Conservation (phyloP, 2,888 invertebrate species). For the Chymomyza fuscimana region DNA sequence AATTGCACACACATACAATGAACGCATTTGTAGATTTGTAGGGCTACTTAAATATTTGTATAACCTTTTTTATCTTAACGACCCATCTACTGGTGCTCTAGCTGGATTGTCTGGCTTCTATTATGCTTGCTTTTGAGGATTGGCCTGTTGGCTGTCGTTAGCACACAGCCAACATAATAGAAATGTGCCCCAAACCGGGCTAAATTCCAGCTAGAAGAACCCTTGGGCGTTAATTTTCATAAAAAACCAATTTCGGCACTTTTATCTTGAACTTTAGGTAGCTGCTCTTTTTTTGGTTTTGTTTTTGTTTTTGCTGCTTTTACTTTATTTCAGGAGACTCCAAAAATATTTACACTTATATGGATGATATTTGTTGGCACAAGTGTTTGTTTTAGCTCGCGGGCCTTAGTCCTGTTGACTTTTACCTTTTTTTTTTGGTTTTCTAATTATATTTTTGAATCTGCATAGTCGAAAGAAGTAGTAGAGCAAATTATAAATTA, state of each 20-base stretch:
- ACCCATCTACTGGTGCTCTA: slow-evolving; percentile 49
- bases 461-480: slow-evolving; percentile 23
- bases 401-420: slow-evolving; percentile 12
- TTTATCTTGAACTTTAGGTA: slow-evolving; percentile 27
- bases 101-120: background rate
- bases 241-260: slow-evolving; percentile 67
- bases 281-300: background rate
- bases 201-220: slow-evolving; percentile 27
- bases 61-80: slow-evolving; percentile 71
- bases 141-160: background rate
- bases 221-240: slow-evolving; percentile 72
- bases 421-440: slow-evolving; percentile 31
- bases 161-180: background rate
- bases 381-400: slow-evolving; percentile 2
- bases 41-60: slow-evolving; percentile 55
- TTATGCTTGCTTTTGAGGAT: background rate
- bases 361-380: background rate
- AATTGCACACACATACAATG: slow-evolving; percentile 27
- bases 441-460: slow-evolving; percentile 45
- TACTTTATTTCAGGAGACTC: background rate
- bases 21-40: slow-evolving; percentile 4
- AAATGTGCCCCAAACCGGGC: background rate
- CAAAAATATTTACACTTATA: slow-evolving; percentile 14
- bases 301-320: background rate
- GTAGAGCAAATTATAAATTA: slow-evolving; percentile 53